Conservation (phyloP, 2,888 invertebrate genomes). For the Drosophila maculinotata region DNA sequence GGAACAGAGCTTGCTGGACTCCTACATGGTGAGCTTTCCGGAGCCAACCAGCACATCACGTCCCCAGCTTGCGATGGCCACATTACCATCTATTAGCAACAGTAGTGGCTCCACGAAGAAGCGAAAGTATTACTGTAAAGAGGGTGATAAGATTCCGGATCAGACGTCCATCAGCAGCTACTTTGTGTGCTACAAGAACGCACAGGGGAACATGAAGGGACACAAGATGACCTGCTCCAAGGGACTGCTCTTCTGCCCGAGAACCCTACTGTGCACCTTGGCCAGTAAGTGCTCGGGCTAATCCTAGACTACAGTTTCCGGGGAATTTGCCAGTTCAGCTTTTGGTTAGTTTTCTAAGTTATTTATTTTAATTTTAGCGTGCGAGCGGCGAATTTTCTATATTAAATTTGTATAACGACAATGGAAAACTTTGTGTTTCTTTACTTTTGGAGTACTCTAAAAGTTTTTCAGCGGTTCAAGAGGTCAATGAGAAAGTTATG, state of each 20-base stretch:
- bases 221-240: slow-evolving; percentile 86
- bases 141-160: slow-evolving; percentile 86
- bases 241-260: slow-evolving; percentile 85
- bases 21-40: slow-evolving; percentile 57
- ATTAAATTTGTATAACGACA: slow-evolving; percentile 14
- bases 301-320: slow-evolving; percentile 2
- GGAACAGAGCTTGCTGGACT: slow-evolving; percentile 64
- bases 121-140: slow-evolving; percentile 84
- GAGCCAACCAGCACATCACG: slow-evolving; percentile 38
- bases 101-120: slow-evolving; percentile 61
- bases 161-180: slow-evolving; percentile 85
- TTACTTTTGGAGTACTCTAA: slow-evolving; percentile 1
- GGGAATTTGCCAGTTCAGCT: slow-evolving; percentile 7
- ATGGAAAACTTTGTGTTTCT: slow-evolving; percentile 13
- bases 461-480: not conserved
- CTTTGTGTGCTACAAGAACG: slow-evolving; percentile 85
- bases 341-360: slow-evolving; percentile 49
- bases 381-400: slow-evolving; percentile 10
- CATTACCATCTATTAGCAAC: slow-evolving; percentile 14
- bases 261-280: slow-evolving; percentile 85
- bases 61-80: slow-evolving; percentile 27
- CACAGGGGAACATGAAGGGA: slow-evolving; percentile 84
- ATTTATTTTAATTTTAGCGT: slow-evolving; percentile 68
- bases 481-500: slow-evolving; percentile 53
- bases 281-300: slow-evolving; percentile 82